These are phyloP conservation scores for Podarcis cretensis DNA, from an alignment of 2,113 vertebrate genomes.

Conservation along the genomic window DNA sequence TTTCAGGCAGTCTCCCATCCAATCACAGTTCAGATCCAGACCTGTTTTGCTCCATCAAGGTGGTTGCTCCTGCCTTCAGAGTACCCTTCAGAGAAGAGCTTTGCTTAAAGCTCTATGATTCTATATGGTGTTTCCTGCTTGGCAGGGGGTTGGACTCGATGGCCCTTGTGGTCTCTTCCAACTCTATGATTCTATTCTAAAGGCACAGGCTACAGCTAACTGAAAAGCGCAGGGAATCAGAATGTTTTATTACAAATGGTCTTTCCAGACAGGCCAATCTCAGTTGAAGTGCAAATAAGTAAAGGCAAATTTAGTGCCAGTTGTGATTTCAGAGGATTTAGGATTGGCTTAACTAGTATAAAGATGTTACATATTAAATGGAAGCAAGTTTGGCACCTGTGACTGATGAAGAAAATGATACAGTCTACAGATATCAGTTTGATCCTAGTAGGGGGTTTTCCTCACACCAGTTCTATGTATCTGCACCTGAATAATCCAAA, in stretches of 20 bases:
- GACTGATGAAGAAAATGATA: neutral
- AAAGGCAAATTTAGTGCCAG: neutral
- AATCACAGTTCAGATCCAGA: neutral
- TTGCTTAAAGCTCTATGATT: no score
- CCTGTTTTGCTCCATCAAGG: neutral
- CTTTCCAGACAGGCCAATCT: neutral
- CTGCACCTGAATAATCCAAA: neutral
- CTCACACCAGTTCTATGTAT: conserved; percentile 2
- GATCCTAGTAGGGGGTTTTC: neutral
- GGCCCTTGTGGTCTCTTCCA: no score
- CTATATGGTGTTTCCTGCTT: no score
- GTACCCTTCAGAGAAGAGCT: neutral
- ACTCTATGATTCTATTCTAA: no score
- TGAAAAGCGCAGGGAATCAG: neutral
- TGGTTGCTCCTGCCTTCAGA: neutral
- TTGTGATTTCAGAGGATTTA: neutral
- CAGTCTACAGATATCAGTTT: neutral
- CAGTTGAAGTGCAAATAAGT: neutral
- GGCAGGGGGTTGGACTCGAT: no score
- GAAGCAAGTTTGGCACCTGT: neutral
- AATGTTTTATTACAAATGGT: neutral
- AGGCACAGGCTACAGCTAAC: neutral
- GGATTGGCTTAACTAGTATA: neutral
- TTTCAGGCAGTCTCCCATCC: neutral
- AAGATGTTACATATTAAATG: neutral